phyloP scores from a whole-genome alignment of 2,797 vertebrate genomes.

The Gymnothorax reevesii region DNA sequence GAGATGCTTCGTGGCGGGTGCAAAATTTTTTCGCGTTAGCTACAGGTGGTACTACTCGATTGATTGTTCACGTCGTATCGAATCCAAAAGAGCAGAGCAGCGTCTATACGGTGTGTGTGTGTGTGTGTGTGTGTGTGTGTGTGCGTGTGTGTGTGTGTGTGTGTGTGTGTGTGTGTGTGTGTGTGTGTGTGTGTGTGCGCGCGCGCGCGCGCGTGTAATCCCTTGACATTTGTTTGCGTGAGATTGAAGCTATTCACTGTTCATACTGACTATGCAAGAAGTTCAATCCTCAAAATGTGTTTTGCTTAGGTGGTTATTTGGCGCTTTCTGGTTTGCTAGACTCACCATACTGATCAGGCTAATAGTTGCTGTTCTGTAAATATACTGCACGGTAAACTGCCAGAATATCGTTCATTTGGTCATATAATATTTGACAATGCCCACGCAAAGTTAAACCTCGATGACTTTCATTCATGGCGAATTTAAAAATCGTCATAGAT shows the following conservation, averaged over 20 bases:
- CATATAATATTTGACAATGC: background rate
- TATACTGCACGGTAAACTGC: background rate
- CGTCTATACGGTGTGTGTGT: too few relatives aligned
- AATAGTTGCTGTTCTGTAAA: background rate
- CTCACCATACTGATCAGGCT: background rate
- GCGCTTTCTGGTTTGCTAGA: background rate
- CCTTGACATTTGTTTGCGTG: too few relatives aligned
- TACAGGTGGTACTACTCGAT: background rate
- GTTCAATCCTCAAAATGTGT: background rate
- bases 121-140: too few relatives aligned
- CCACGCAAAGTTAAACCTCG: background rate
- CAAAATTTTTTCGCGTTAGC: background rate
- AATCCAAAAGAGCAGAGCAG: too few relatives aligned
- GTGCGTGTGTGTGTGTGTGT: too few relatives aligned
- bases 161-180: too few relatives aligned
- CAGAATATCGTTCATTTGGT: background rate
- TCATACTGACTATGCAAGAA: background rate
- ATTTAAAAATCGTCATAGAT: background rate
- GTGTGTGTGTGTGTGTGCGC: too few relatives aligned
- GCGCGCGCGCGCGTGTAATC: too few relatives aligned
- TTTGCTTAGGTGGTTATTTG: background rate
- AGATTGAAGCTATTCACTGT: too few relatives aligned
- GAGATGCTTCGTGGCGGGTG: background rate
- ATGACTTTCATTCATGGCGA: slow-evolving; percentile 11
- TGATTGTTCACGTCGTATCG: too few relatives aligned